Base-by-base conservation (phyloP, 2,888 invertebrate species). In the Ormia ochracea region DNA sequence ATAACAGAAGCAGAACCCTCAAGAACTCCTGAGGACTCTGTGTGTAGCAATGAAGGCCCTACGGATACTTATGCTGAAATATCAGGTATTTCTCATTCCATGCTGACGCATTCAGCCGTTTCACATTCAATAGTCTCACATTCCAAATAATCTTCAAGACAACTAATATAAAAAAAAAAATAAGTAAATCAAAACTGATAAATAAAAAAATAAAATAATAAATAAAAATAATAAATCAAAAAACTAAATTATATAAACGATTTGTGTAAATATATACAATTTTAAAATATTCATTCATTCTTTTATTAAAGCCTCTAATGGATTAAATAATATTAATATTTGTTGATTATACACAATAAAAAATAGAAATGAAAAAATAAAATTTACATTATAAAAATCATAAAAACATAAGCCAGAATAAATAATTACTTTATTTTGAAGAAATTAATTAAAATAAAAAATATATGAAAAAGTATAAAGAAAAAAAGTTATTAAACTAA, bases 11-110 rank as follows among this genome's bases (percentile, higher is more conserved):
- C 93, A 17, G 96, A 96, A 90, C 94, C 94, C 63, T 96, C 96
- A 21, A 92, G 95, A 82, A 96, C 96, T 17, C 96, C 96, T 10
- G 96, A 97, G 89, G 97, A 97, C 90, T 96, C 96, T 1, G 95
- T 96, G 48, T 96, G 96, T 90, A 96, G 96, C 85, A 94, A 93
- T 83, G 96, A 96, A 90, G 96, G 96, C 2, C 94, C 95, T 78
- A 94, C 94, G 81, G 93, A 90, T 80, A 89, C 89, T 36, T 88
- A 87, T 85, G 90, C 88, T 48, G 90, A 90, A 86, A 86, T 89
- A 74, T 90, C 90, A 63, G 89, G 89, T 72, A 86, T 90, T 81
- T 90, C 90, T 66, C 87, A 88, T 82, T 89, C 90, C 23, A 89
- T 88, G 87, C 84, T 88, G 56, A 88, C 88, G 78, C 88, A 89